Evolutionary conservation across 2,113 vertebrate genomes (phyloP), one percentile per base, ranked within the genome.

Genomic region (Seriola dumerili): DNA sequence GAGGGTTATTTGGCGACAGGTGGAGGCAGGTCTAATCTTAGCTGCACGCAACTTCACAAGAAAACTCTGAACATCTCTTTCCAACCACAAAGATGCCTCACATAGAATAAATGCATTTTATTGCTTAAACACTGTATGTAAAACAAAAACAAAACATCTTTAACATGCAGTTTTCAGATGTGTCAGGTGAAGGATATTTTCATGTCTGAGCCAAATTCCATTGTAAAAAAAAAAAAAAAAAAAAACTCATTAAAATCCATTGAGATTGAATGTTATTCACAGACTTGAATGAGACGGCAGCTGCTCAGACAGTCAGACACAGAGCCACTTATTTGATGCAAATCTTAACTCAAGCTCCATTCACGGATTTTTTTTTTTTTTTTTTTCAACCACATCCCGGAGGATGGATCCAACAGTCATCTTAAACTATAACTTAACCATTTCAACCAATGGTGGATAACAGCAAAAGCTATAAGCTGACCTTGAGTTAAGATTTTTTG

Each of bases 1-100:
- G 44, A 58, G 32, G 61, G 70, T 80, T 70, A 66, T 68, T 74
- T 23, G 66, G 25, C 77, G 69, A 64, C 73, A 74, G 48, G 72
- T 70, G 69, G 70, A 64, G 42, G 65, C 46, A 46, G 59, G 70
- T 36, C 40, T 29, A 29, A 52, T 78, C 13, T 58, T 32, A 50
- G 19, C 46, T 16, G 63, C 19, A 38, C 16, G 13, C 11, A 19
- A 19, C 8, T 16, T 54, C 36, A 46, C 38, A 14, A 0, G n/a
- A n/a, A 46, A 44, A 25, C 38, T 13, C 5, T 5, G 46, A 7
- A 14, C 63, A 44, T 65, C 21, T 44, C 21, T 14, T 65, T 44
- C 21, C 9, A 36, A 52, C 16, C 16, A 5, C 13, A 36, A 23
- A 44, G 48, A 67, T n/a, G 23, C 23, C 17, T 52, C 4, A 29